These are phyloP conservation scores for Argyra leucocephala DNA, from an alignment of 2,888 invertebrate genomes.

Conservation along the genomic window DNA sequence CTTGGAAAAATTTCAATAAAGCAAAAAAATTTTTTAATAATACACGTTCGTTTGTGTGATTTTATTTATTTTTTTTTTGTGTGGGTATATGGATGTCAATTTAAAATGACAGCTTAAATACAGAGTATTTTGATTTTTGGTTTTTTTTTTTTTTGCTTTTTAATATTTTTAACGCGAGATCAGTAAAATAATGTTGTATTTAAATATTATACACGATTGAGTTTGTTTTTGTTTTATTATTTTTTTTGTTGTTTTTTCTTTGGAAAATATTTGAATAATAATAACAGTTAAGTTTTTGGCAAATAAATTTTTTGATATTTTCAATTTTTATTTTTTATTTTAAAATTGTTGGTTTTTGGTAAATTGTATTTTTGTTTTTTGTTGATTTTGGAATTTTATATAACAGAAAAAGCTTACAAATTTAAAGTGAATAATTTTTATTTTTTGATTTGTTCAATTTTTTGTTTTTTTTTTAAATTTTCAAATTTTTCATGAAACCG, in stretches of 20 bases:
- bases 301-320: too few relatives aligned
- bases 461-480: constrained; percentile 9
- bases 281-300: too few relatives aligned
- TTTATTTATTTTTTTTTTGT: constrained; percentile 12
- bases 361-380: not conserved
- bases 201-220: too few relatives aligned
- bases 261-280: too few relatives aligned
- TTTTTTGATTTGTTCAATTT: constrained; percentile 19
- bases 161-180: too few relatives aligned
- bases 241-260: too few relatives aligned
- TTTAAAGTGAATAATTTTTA: constrained; percentile 18
- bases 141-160: constrained; percentile 14
- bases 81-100: not conserved
- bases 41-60: constrained; percentile 17
- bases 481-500: constrained; percentile 1
- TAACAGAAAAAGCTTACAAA: constrained; percentile 18
- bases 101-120: too few relatives aligned
- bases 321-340: constrained; percentile 8
- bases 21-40: not conserved
- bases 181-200: too few relatives aligned
- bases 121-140: not conserved
- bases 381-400: constrained; percentile 17
- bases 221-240: too few relatives aligned
- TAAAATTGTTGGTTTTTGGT: constrained; percentile 6
- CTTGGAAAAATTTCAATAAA: constrained; percentile 15